phyloP scores from a whole-genome alignment of 1,140 invertebrate species.

The Macrobrachium nipponense region DNA sequence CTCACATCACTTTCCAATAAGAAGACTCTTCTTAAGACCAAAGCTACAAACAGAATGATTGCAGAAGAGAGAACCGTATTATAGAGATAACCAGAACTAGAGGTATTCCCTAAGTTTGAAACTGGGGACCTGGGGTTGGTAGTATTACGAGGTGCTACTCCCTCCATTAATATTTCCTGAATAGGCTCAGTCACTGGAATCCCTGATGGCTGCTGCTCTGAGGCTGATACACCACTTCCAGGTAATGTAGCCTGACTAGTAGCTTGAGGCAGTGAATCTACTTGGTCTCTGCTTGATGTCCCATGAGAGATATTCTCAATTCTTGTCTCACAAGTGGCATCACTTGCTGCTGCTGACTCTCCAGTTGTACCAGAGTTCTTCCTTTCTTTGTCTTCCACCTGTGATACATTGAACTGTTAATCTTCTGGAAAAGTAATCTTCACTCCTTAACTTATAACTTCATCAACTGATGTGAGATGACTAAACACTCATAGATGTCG shows the following conservation, averaged over 20 bases:
- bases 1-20: neutral
- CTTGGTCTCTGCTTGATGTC: neutral
- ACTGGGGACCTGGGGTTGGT: neutral
- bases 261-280: neutral
- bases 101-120: neutral
- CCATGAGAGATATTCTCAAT: neutral
- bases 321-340: neutral
- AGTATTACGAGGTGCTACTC: slow-evolving; percentile 6
- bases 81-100: slow-evolving; percentile 5
- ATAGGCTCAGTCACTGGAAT: neutral
- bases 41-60: neutral
- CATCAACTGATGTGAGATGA: too few species aligned
- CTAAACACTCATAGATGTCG: too few species aligned
- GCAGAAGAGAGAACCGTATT: neutral
- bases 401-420: too few species aligned
- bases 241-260: slow-evolving; percentile 5
- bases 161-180: slow-evolving; percentile 2
- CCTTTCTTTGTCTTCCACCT: too few species aligned
- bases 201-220: neutral
- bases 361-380: too few species aligned
- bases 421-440: too few species aligned
- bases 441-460: too few species aligned
- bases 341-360: too few species aligned
- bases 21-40: slow-evolving; percentile 4
- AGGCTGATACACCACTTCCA: neutral